Percentiles rank a stretch among this genome's conserved stretches.
Conservation (phyloP, 2,888 invertebrate species). For the Chymomyza procnemis region DNA sequence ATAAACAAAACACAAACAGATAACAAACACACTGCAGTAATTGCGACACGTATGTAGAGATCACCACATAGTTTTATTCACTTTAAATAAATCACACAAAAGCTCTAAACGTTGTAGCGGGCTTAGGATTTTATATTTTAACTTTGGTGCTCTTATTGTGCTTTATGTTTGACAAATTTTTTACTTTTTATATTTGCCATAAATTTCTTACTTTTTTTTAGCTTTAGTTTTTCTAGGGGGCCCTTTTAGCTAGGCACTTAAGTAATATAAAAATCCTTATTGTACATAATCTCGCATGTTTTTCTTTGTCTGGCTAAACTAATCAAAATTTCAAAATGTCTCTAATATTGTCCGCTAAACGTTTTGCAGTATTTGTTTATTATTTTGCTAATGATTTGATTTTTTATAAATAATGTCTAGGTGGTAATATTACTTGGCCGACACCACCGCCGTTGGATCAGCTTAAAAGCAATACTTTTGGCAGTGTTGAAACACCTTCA, state of each 20-base stretch:
- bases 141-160: constrained; percentile 47
- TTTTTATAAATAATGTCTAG: constrained; percentile 46
- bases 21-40: not conserved
- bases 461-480: constrained; percentile 76
- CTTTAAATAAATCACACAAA: not conserved
- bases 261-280: not conserved
- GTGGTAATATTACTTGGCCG: constrained; percentile 77
- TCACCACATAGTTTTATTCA: constrained; percentile 31
- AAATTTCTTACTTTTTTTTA: constrained; percentile 2
- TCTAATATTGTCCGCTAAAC: constrained; percentile 44
- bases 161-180: constrained; percentile 25
- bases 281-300: constrained; percentile 53
- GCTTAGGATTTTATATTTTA: not conserved
- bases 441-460: constrained; percentile 76
- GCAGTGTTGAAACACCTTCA: constrained; percentile 78
- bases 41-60: constrained; percentile 30
- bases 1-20: not conserved
- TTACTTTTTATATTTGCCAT: not conserved
- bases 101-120: constrained; percentile 7
- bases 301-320: constrained; percentile 42
- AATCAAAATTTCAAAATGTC: constrained; percentile 25
- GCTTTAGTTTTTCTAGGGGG: constrained; percentile 17
- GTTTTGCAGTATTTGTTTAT: not conserved
- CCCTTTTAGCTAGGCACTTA: constrained; percentile 28
- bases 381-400: not conserved